Evolutionary conservation across 1,140 invertebrate species (phyloP).

Genomic region (Drosophila prosaltans): DNA sequence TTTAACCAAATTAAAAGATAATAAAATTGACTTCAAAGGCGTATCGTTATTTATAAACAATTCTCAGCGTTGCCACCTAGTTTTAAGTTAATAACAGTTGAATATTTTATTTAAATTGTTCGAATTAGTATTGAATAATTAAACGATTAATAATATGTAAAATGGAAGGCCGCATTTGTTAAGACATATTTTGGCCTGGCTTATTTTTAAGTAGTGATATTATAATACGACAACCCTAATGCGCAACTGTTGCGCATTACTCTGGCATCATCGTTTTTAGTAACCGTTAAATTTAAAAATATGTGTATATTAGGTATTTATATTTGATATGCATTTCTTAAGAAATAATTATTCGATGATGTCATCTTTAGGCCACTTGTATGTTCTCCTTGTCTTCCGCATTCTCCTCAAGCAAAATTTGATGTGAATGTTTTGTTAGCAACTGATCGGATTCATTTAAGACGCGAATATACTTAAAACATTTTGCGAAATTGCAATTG

Average conservation of each 20-base stretch:
- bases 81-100: neutral
- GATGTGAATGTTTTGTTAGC: constrained; percentile 49
- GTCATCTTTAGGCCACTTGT: constrained; percentile 12
- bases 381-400: constrained; percentile 66
- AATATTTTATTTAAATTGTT: neutral
- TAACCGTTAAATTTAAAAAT: constrained; percentile 21
- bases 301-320: constrained; percentile 15
- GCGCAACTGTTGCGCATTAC: neutral
- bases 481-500: constrained; percentile 53
- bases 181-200: neutral
- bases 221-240: neutral
- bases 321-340: constrained; percentile 21
- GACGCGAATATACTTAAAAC: constrained; percentile 39
- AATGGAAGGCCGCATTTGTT: neutral
- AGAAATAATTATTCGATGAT: constrained; percentile 26
- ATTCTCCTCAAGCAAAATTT: constrained; percentile 36
- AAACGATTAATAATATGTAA: neutral
- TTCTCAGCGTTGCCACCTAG: constrained; percentile 10
- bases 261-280: neutral
- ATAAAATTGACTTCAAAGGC: constrained; percentile 8
- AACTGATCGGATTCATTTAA: constrained; percentile 54
- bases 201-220: neutral
- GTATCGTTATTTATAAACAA: constrained; percentile 21
- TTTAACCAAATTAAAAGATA: constrained; percentile 6
- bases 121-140: neutral